phyloP scores from a whole-genome alignment of 2,888 invertebrate genomes.

The Agrotis puta region DNA sequence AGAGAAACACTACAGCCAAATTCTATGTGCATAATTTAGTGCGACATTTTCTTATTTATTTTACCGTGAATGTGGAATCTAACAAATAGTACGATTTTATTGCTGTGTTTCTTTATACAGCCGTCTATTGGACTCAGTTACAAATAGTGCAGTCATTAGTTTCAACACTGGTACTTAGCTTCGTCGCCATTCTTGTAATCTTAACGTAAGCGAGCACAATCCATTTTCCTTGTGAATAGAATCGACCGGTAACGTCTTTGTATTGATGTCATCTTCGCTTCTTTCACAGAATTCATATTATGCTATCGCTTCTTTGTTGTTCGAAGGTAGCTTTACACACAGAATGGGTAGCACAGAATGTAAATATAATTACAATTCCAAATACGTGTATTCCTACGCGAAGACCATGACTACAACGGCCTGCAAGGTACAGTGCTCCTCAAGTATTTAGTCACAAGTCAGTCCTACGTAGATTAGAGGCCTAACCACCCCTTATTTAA shows the following conservation, averaged over 20 bases:
- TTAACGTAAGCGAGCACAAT: conserved; percentile 46
- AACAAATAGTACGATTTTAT: conserved; percentile 18
- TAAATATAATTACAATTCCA: conserved; percentile 80
- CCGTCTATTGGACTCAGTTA: conserved; percentile 31
- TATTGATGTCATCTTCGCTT: conserved; percentile 66
- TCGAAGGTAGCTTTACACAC: conserved; percentile 67
- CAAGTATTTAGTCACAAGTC: conserved; percentile 13
- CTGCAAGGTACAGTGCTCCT: conserved; percentile 46
- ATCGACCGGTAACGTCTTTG: conserved; percentile 61
- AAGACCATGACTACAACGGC: conserved; percentile 70
- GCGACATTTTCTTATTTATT: conserved; percentile 7
- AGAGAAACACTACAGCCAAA: conserved; percentile 24
- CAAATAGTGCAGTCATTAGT: conserved; percentile 60
- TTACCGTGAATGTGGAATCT: conserved; percentile 14
- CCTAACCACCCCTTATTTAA: conserved; percentile 14
- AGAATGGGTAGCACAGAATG: conserved; percentile 71
- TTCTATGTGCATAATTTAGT: conserved; percentile 16
- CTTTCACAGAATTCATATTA: conserved; percentile 65
- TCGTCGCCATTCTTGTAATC: conserved; percentile 52
- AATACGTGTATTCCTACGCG: conserved; percentile 82
- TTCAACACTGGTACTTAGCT: conserved; percentile 53
- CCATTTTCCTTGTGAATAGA: conserved; percentile 68
- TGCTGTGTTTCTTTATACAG: conserved; percentile 21
- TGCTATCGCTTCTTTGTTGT: conserved; percentile 70
- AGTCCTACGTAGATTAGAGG: conserved; percentile 1